Evolutionary conservation across 2,113 vertebrate species (phyloP).

Genomic region (Nipponia nippon): DNA sequence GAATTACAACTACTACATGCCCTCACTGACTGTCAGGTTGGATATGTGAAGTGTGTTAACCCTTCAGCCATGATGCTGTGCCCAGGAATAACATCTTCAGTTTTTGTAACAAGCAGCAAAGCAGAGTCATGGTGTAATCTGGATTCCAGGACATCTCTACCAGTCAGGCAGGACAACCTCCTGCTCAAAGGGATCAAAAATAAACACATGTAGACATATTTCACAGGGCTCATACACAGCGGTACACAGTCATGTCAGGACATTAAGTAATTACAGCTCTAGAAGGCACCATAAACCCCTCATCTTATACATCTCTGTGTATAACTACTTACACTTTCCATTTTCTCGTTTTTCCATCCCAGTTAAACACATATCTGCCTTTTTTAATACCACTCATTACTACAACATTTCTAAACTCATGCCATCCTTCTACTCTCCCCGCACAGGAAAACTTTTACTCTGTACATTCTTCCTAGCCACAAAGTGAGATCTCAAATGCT

Average conservation of each 20-base stretch:
- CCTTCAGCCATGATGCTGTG: neutral
- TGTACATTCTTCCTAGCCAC: neutral
- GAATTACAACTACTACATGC: neutral
- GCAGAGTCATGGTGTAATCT: neutral
- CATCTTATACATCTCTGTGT: neutral
- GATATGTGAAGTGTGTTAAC: rapidly evolving
- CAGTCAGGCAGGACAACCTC: neutral
- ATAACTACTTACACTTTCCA: neutral
- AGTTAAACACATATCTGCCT: neutral
- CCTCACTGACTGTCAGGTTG: no score
- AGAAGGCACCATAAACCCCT: neutral
- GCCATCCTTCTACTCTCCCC: neutral
- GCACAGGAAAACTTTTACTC: neutral
- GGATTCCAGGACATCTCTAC: neutral
- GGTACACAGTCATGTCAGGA: neutral
- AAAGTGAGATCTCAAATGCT: neutral
- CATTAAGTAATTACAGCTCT: neutral
- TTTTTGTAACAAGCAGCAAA: neutral
- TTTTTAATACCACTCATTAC: neutral
- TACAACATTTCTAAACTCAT: neutral
- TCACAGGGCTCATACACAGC: neutral
- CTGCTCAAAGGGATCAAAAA: neutral
- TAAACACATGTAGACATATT: neutral
- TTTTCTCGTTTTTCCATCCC: neutral
- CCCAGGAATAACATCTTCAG: neutral